These are phyloP conservation scores for Callospermophilus lateralis DNA, from an alignment of 2,113 vertebrate genomes.

Conservation along the genomic window DNA sequence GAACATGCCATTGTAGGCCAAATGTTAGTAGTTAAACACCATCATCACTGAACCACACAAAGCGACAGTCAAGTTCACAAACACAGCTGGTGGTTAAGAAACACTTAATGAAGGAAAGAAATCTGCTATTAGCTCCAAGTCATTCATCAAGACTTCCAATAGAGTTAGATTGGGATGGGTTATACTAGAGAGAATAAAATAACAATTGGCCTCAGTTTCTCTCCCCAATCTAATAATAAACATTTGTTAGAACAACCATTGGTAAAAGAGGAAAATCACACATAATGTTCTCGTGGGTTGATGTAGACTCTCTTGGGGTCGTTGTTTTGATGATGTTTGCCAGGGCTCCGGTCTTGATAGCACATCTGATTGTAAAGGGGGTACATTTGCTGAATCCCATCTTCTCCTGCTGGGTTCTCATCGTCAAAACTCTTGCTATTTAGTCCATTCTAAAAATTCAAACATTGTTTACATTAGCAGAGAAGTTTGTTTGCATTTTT, in stretches of 20 bases:
- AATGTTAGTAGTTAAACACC: slow-evolving; percentile 73
- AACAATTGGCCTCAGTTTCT: slow-evolving; percentile 63
- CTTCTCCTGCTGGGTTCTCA: slow-evolving; percentile 81
- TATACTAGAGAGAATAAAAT: slow-evolving; percentile 55
- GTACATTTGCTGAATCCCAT: slow-evolving; percentile 79
- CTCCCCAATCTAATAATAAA: slow-evolving; percentile 35
- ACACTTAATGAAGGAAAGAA: slow-evolving; percentile 52
- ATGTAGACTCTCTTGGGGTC: slow-evolving; percentile 82
- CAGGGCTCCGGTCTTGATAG: slow-evolving; percentile 82
- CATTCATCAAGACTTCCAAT: slow-evolving; percentile 12
- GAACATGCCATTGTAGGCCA: slow-evolving; percentile 50
- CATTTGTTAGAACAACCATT: slow-evolving; percentile 6
- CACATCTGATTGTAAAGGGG: slow-evolving; percentile 83
- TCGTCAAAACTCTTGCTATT: slow-evolving; percentile 83
- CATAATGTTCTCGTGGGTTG: slow-evolving; percentile 88
- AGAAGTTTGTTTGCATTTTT: slow-evolving; percentile 51
- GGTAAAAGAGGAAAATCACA: slow-evolving; percentile 80
- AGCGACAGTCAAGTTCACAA: slow-evolving; percentile 61
- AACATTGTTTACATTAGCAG: slow-evolving; percentile 74
- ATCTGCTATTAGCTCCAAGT: neutral
- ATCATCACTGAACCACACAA: slow-evolving; percentile 44
- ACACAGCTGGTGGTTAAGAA: slow-evolving; percentile 59
- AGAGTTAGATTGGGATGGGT: slow-evolving; percentile 33
- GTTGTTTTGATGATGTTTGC: slow-evolving; percentile 58
- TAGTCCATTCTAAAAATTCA: slow-evolving; percentile 84